Base-by-base conservation (phyloP, 92 coral and sea anemone genomes). In the Blastomussa wellsi region DNA sequence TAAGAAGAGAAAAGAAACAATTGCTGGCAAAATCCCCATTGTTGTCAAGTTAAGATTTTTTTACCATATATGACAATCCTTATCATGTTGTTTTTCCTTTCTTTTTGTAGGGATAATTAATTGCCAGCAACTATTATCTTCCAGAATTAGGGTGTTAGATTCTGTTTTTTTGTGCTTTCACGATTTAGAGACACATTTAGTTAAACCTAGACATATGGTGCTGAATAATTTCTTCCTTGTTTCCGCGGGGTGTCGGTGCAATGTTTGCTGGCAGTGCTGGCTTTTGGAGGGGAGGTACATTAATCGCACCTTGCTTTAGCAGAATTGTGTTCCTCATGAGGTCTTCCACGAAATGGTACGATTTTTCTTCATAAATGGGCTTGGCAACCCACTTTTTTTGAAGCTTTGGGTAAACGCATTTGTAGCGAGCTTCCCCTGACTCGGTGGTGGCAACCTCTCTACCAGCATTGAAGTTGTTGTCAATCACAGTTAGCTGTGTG, bases 391-490 rank as follows among this genome's bases (percentile, higher is more conserved):
- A 57, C 64, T 19, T 57, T 59, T 60, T 79, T 19, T 67, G 60
- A 12, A 67, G 39, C 85, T 81, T 64, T 24, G 68, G 85, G 47
- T 67, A 69, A 7, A 81, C 85, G 44, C 85, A 42, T 38, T 81
- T 47, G 29, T n/a, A 81, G 12, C 77, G 62, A 2, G 36, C 44
- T 31, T 37, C 77, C 42, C 85, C 85, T 39, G 77, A 16, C 77
- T 41, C 47, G 31, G 85, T 81, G 67, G 77, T 69, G 0, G 77
- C 64, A 16, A 81, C 78, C 16, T 68, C 37, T 15, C 66, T 70
- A n/a, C 77, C 85, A 48, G 78, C 78, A 69, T 81, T 81, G 9
- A 7, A 57, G 64, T 22, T 57, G 64, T 57, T 57, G 64, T 57
- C 64, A 10, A 57, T 57, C 0, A 19, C n/a, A 1, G 60, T 26